These are phyloP conservation scores for Clarias laeviceps DNA, from an alignment of 2,797 vertebrate species.

Conservation along the genomic window DNA sequence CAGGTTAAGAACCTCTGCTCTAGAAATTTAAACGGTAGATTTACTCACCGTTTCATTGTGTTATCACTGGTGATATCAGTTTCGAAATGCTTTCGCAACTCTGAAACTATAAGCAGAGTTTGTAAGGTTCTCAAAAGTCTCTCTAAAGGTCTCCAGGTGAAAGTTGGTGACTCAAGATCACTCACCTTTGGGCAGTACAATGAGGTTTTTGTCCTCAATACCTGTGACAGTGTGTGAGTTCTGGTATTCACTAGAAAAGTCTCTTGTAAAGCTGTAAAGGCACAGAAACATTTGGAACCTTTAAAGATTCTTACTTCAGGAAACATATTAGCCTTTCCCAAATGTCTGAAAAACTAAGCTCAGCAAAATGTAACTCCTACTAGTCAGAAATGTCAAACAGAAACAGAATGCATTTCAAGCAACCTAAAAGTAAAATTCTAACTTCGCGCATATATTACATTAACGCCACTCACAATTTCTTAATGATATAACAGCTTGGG, in stretches of 20 bases:
- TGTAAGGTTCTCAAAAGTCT: slow-evolving; percentile 13
- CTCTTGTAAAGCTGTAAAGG: slow-evolving; percentile 1
- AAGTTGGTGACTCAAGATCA: background rate
- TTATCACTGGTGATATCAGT: slow-evolving; percentile 71
- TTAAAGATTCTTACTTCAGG: background rate
- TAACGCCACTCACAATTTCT: background rate
- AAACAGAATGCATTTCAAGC: background rate
- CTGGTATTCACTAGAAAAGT: background rate
- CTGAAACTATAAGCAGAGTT: slow-evolving; percentile 82
- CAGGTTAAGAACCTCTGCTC: slow-evolving; percentile 1
- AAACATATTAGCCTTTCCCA: background rate
- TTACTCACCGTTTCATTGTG: slow-evolving; percentile 91
- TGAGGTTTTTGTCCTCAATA: slow-evolving; percentile 83
- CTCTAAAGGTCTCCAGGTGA: background rate
- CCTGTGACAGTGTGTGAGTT: slow-evolving; percentile 70
- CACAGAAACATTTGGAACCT: background rate
- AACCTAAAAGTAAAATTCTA: background rate
- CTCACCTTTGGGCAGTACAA: slow-evolving; percentile 89
- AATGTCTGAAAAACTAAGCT: background rate
- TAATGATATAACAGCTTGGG: no score
- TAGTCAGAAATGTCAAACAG: background rate
- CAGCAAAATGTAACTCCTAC: background rate
- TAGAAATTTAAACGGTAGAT: background rate
- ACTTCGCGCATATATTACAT: background rate
- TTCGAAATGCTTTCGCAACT: slow-evolving; percentile 95